Conservation (phyloP, 2,888 invertebrate species). For the Myathropa florea region DNA sequence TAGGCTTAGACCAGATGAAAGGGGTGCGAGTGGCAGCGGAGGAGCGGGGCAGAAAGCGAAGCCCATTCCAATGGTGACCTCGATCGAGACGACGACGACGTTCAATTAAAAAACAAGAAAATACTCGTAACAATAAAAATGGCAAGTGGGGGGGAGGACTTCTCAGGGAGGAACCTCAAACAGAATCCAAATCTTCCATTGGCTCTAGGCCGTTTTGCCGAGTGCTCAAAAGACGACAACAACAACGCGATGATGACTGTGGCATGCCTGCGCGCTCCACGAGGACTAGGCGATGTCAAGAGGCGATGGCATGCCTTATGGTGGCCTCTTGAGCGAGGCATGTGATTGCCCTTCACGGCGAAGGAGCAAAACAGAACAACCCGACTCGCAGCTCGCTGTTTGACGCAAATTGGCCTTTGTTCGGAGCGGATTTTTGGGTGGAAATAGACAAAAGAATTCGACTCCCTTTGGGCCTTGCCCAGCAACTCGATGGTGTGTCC, state of each 20-base stretch:
- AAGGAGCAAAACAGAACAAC: conserved; percentile 30
- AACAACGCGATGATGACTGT: not conserved
- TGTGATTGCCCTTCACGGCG: conserved; percentile 56
- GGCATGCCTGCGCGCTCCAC: conserved; percentile 1
- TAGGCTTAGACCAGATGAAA: conserved; percentile 5
- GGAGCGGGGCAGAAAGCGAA: not conserved
- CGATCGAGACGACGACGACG: conserved; percentile 68
- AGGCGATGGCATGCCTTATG: conserved; percentile 37
- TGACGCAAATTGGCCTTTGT: conserved; percentile 53
- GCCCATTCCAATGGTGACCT: conserved; percentile 65
- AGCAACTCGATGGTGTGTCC: not conserved
- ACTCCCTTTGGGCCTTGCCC: not conserved
- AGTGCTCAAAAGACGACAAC: conserved; percentile 14
- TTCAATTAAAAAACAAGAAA: conserved; percentile 63
- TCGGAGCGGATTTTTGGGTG: conserved; percentile 13
- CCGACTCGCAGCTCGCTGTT: not conserved
- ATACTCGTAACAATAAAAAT: conserved; percentile 54
- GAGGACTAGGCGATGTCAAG: conserved; percentile 20
- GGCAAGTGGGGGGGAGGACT: not conserved
- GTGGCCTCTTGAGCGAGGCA: conserved; percentile 45
- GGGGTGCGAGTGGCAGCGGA: not conserved
- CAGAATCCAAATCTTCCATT: conserved; percentile 2
- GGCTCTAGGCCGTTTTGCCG: conserved; percentile 29
- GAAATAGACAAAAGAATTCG: not conserved
- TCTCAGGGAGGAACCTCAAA: conserved; percentile 9